Conservation (phyloP, 1,140 invertebrate genomes). For the Bombus pyrosoma region DNA sequence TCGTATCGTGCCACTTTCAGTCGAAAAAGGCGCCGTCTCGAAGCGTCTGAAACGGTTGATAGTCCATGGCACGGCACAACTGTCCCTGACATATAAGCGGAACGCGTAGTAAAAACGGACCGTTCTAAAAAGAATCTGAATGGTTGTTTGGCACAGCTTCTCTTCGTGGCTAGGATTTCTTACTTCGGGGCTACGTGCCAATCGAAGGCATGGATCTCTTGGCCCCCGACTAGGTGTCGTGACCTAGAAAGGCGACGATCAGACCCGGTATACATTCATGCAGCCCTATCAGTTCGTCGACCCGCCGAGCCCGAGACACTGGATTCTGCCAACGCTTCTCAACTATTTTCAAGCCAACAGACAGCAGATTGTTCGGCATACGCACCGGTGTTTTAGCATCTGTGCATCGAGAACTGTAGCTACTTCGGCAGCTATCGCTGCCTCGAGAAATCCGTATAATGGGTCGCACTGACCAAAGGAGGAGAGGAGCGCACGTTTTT, state of each 20-base stretch:
- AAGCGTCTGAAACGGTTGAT: not conserved
- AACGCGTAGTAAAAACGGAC: slow-evolving; percentile 10
- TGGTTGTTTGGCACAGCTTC: slow-evolving; percentile 28
- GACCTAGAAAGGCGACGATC: slow-evolving; percentile 63
- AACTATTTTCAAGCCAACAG: slow-evolving; percentile 10
- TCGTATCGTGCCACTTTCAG: not conserved
- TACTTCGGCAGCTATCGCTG: not conserved
- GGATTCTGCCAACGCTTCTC: slow-evolving; percentile 9
- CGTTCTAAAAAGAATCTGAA: slow-evolving; percentile 25
- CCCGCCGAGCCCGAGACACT: slow-evolving; percentile 52
- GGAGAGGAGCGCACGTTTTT: accelerated
- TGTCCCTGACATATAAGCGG: slow-evolving; percentile 25
- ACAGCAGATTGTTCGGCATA: too few relatives aligned
- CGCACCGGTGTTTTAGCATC: not conserved
- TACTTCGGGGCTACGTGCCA: slow-evolving; percentile 24
- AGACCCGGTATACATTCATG: slow-evolving; percentile 56
- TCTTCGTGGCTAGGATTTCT: slow-evolving; percentile 4
- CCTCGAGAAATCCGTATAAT: not conserved
- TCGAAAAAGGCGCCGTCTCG: not conserved
- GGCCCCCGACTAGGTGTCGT: slow-evolving; percentile 54
- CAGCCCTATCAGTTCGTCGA: slow-evolving; percentile 53
- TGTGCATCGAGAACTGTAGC: not conserved
- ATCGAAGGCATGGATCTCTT: slow-evolving; percentile 49
- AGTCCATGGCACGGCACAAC: not conserved
- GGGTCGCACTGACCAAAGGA: accelerated